These are phyloP conservation scores for Eupsittula cactorum DNA, from an alignment of 2,113 vertebrate species.

Conservation along the genomic window DNA sequence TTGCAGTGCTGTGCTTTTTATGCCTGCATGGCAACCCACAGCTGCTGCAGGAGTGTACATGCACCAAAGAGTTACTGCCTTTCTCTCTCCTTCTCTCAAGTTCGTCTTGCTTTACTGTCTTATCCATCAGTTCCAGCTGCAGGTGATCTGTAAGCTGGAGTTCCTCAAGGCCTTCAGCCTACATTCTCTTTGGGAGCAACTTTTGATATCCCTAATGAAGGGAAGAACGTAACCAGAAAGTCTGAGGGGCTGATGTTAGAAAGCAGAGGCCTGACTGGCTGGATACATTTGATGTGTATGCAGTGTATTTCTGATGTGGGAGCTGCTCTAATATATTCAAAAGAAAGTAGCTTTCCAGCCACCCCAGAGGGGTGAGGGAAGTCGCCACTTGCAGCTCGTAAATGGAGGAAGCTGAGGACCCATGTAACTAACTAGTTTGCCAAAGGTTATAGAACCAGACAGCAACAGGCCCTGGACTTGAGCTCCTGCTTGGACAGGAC, in stretches of 20 bases:
- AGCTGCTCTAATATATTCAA: neutral
- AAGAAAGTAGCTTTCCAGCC: neutral
- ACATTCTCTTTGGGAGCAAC: neutral
- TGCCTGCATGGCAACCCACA: neutral
- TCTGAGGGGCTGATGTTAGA: neutral
- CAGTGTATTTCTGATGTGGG: neutral
- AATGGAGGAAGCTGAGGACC: neutral
- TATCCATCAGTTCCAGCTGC: neutral
- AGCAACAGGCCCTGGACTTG: neutral
- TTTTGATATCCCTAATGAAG: neutral
- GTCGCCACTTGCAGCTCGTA: neutral
- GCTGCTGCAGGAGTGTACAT: neutral
- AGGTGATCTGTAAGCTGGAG: neutral
- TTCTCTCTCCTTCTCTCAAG: neutral
- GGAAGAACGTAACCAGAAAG: neutral
- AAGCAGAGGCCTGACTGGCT: neutral
- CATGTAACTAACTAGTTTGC: neutral
- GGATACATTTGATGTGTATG: neutral
- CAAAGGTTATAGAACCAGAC: neutral
- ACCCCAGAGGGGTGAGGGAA: neutral
- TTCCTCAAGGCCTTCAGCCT: neutral
- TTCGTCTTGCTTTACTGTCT: neutral
- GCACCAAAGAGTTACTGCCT: neutral
- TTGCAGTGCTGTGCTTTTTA: neutral
- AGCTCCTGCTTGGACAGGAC: neutral